A percentile compares a stretch with the other conserved stretches of the same genome.
Evolutionary conservation across 2,888 invertebrate species (phyloP).

Genomic region (Tenthredo distinguenda): DNA sequence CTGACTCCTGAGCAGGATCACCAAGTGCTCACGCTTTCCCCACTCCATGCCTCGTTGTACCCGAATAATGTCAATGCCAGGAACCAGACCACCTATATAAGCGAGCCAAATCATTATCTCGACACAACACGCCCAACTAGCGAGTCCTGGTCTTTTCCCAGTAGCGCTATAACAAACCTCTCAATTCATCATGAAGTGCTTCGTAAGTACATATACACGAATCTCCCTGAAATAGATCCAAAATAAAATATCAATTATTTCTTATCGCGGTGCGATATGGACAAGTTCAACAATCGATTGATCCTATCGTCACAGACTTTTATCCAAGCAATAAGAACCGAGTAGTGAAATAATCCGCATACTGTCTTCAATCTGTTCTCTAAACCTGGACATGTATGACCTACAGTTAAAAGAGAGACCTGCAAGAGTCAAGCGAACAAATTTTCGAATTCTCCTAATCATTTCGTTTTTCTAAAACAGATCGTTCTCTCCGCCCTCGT

Average conservation of each 20-base stretch:
- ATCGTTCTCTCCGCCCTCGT: conserved; percentile 64
- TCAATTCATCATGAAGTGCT: conserved; percentile 49
- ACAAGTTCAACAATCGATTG: not conserved
- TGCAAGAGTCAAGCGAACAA: no score
- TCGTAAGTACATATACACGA: conserved; percentile 8
- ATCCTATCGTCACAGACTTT: not conserved
- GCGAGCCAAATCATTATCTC: conserved; percentile 7
- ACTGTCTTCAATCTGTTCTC: no score
- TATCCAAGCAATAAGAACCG: not conserved
- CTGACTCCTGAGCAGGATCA: conserved; percentile 11
- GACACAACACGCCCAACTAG: conserved; percentile 53
- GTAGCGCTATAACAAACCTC: conserved; percentile 42
- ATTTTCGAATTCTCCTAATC: not conserved
- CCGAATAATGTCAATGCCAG: conserved; percentile 50
- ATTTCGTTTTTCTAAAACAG: conserved; percentile 51
- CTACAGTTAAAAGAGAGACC: no score
- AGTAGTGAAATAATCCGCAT: not conserved
- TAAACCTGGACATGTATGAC: no score
- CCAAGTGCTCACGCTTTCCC: not conserved
- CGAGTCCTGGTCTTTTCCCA: conserved; percentile 51
- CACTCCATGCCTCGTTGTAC: not conserved
- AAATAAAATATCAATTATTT: not conserved
- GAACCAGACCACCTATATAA: conserved; percentile 52
- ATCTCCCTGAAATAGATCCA: not conserved
- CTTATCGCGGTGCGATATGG: not conserved